Evolutionary conservation across 1,140 invertebrate species (phyloP), one percentile per base, ranked within the genome.

Genomic region (Drosophila tani): DNA sequence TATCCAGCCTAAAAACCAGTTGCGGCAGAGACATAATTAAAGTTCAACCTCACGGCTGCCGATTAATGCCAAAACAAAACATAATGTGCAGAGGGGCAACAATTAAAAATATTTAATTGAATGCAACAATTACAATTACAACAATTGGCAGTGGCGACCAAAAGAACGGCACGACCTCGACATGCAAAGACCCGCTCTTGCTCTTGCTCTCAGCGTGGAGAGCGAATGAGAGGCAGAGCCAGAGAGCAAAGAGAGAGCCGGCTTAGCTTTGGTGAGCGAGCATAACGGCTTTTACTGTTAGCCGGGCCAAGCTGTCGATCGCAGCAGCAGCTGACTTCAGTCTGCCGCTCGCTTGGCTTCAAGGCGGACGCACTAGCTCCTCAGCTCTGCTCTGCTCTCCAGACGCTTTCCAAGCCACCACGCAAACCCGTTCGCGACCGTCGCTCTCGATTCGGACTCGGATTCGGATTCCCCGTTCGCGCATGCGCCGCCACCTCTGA

Each of bases 281-380:
- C 82, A 70, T 85, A 90, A 79, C 85, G 81, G 78, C 79, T 75
- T 90, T 90, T 85, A 90, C 85, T 90, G 85, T 90, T 90, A 90
- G 71, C 77, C 55, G 69, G 73, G 29, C 53, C 46, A 53, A 57
- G 47, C 43, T 8, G 58, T 56, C 79, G 70, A 70, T 68, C 82
- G 59, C 41, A 51, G 56, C 9, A 71, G 62, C 69, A 73, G 67
- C 75, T 81, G 85, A 55, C 71, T 80, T 92, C 82, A 92, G 91
- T 92, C 91, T 92, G 84, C 82, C 77, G 74, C 70, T 81, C 90
- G 91, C 84, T 79, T 79, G 83, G 75, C 81, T 91, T 67, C 75
- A 62, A 84, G 78, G 79, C 84, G 84, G 91, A 91, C 79, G 87
- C 82, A 68, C 65, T 56, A 63, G 69, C 65, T 80, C 53, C 46